A percentile compares a stretch with the other conserved stretches of the same genome.
phyloP scores from a whole-genome alignment of 2,113 vertebrate genomes.

The Synodontis membranacea region DNA sequence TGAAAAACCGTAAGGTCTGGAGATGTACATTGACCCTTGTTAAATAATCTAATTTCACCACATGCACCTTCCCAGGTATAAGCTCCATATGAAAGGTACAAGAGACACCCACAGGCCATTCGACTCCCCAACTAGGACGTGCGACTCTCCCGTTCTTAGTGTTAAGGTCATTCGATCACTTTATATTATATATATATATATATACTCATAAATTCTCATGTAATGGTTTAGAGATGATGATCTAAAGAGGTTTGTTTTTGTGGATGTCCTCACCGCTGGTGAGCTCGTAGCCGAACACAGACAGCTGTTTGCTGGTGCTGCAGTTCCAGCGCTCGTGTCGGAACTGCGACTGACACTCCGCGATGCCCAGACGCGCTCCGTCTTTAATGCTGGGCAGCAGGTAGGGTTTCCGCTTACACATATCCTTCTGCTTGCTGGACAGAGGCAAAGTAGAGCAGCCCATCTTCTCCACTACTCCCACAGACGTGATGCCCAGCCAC shows the following conservation, averaged over 20 bases:
- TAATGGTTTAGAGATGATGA: neutral
- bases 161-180: too few relatives aligned
- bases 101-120: too few relatives aligned
- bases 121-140: too few relatives aligned
- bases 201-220: too few relatives aligned
- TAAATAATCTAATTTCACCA: neutral
- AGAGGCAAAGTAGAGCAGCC: slow-evolving; percentile 79
- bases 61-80: neutral
- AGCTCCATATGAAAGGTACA: neutral
- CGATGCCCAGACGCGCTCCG: slow-evolving; percentile 84
- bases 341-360: slow-evolving; percentile 90
- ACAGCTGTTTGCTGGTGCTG: slow-evolving; percentile 61
- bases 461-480: slow-evolving; percentile 77
- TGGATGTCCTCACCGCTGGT: slow-evolving; percentile 81
- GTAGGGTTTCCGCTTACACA: slow-evolving; percentile 84
- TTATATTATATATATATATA: too few relatives aligned
- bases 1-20: neutral
- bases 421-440: slow-evolving; percentile 79
- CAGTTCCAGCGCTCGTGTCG: slow-evolving; percentile 93
- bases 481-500: slow-evolving; percentile 85
- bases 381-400: slow-evolving; percentile 85
- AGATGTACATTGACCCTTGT: neutral
- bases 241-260: neutral
- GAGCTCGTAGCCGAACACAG: slow-evolving; percentile 80
- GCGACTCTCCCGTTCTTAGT: too few relatives aligned